Conservation (phyloP, 2,113 vertebrate genomes). For the Scomber scombrus region DNA sequence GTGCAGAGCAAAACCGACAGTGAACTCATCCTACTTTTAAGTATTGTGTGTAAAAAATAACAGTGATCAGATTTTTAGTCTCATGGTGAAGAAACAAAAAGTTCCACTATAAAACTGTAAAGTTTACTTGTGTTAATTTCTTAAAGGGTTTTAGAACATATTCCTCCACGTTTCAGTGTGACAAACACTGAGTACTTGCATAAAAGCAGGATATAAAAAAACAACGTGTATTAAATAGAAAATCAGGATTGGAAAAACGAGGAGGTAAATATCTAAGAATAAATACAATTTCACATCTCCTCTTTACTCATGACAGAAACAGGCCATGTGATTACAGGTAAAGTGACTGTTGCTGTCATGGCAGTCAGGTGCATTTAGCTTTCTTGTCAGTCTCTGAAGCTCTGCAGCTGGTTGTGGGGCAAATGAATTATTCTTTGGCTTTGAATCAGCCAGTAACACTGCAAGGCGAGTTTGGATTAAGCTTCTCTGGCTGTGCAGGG, state of each 20-base stretch:
- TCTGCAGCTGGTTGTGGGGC: conserved; percentile 59
- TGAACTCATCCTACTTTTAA: too few species aligned
- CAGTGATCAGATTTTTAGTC: too few species aligned
- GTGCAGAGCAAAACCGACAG: too few species aligned
- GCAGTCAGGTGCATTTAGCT: conserved; percentile 64
- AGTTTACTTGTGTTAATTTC: too few species aligned
- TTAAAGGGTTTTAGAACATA: too few species aligned
- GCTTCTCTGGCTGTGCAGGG: background rate
- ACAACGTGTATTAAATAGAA: background rate
- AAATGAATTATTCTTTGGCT: conserved; percentile 57
- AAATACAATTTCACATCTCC: conserved; percentile 48
- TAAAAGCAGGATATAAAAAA: background rate
- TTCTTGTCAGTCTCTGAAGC: conserved; percentile 43
- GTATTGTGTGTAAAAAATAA: too few species aligned
- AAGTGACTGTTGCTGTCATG: conserved; percentile 63
- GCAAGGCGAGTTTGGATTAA: background rate
- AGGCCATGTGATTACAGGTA: conserved; percentile 56
- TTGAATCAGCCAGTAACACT: conserved; percentile 11
- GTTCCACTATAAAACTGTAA: too few species aligned
- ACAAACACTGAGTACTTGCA: background rate
- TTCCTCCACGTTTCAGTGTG: background rate
- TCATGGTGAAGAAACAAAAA: too few species aligned
- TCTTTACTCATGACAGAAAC: conserved; percentile 40
- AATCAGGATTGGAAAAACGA: background rate
- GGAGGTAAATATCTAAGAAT: conserved; percentile 41